Evolutionary conservation across 2,113 vertebrate species (phyloP).

Genomic region (Lasiurus borealis): DNA sequence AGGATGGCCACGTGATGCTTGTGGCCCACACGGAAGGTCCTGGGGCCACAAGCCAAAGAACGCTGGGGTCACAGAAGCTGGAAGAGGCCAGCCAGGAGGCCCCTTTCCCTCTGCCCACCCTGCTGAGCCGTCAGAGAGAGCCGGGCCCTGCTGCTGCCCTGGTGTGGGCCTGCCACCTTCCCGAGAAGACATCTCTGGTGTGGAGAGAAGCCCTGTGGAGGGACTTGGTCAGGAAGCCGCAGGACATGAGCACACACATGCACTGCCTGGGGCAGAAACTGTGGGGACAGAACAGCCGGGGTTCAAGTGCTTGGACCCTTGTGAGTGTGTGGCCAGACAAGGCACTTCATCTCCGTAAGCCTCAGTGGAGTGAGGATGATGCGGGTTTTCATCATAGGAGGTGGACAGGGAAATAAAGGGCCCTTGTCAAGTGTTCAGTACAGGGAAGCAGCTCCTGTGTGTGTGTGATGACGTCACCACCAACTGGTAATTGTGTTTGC

Average conservation of each 20-base stretch:
- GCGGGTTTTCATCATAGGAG: neutral
- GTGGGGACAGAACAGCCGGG: neutral
- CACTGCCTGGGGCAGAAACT: fast-evolving
- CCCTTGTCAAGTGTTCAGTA: neutral
- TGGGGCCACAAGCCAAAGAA: too few species aligned
- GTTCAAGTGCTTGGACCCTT: neutral
- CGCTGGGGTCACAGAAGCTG: too few species aligned
- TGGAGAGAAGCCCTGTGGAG: neutral
- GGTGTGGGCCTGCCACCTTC: neutral
- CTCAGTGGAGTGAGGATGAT: neutral
- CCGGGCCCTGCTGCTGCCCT: fast-evolving
- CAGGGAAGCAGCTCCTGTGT: fast-evolving
- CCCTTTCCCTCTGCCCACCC: too few species aligned
- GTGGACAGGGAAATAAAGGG: too few species aligned
- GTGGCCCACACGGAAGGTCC: neutral
- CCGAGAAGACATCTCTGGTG: neutral
- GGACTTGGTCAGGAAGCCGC: fast-evolving
- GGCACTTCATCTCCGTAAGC: neutral
- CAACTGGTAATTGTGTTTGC: neutral
- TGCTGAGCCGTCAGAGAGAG: fast-evolving
- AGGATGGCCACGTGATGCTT: fast-evolving
- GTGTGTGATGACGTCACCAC: fast-evolving
- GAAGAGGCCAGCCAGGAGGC: neutral
- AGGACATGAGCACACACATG: fast-evolving
- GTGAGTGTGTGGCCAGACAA: neutral